A percentile compares a stretch with the other conserved stretches of the same genome.
Conservation (phyloP, 2,113 vertebrate species). For the Atractosteus spatula region DNA sequence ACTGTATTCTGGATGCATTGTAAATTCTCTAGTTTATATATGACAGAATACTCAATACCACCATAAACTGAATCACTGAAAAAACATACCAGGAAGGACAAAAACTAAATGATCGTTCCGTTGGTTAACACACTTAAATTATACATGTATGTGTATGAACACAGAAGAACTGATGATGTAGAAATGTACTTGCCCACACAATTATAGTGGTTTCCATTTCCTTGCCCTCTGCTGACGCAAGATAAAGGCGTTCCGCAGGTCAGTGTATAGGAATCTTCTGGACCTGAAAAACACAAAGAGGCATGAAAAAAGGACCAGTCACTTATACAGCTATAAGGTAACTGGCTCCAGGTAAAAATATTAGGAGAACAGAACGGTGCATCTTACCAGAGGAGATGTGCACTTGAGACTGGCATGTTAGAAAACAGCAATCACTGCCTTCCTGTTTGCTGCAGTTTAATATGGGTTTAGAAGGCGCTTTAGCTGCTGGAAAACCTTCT, state of each 20-base stretch:
- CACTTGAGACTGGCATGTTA: conserved; percentile 85
- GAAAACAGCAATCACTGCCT: conserved; percentile 84
- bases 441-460: conserved; percentile 85
- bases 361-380: not conserved
- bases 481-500: conserved; percentile 66
- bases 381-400: conserved; percentile 86
- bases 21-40: too few relatives aligned
- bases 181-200: conserved; percentile 64
- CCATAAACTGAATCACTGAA: not conserved
- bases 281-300: conserved; percentile 55
- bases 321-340: not conserved
- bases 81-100: not conserved
- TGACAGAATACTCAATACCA: too few relatives aligned
- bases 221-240: conserved; percentile 64
- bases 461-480: conserved; percentile 64
- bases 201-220: conserved; percentile 55
- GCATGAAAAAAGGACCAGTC: not conserved
- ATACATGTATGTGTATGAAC: too few relatives aligned
- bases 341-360: not conserved
- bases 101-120: too few relatives aligned
- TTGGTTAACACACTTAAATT: too few relatives aligned
- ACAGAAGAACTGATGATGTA: conserved; percentile 28
- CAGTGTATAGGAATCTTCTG: conserved; percentile 76
- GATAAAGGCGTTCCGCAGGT: conserved; percentile 72
- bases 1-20: conserved; percentile 6